These are phyloP conservation scores for Andrena chrysosceles DNA, from an alignment of 2,888 invertebrate species.

Conservation along the genomic window DNA sequence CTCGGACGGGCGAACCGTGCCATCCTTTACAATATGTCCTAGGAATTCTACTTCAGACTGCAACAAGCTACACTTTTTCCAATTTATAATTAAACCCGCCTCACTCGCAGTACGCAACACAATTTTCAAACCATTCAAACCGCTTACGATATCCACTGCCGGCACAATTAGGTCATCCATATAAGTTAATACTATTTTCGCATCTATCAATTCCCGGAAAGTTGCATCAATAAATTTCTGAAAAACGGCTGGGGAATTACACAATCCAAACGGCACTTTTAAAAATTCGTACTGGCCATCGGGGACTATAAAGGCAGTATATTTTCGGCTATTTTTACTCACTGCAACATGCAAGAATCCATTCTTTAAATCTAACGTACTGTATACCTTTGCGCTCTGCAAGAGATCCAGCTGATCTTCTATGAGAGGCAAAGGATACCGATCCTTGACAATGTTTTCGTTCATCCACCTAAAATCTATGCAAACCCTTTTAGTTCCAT, in stretches of 20 bases:
- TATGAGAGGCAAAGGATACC: not conserved
- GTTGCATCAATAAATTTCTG: not conserved
- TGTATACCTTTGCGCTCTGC: not conserved
- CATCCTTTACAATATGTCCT: not conserved
- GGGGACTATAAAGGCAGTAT: not conserved
- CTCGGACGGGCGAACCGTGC: not conserved
- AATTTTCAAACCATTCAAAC: not conserved
- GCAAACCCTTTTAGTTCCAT: not conserved
- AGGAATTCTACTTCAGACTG: too few species aligned
- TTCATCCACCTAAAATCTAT: not conserved
- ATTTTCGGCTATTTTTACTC: not conserved
- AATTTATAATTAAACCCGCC: too few species aligned
- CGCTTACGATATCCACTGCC: not conserved
- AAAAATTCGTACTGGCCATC: not conserved
- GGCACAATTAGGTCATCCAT: not conserved
- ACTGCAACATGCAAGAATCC: not conserved
- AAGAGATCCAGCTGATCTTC: not conserved
- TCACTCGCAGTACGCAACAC: not conserved
- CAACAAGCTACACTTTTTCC: too few species aligned
- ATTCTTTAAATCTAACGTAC: not conserved
- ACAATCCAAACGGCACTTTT: too few species aligned
- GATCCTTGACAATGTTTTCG: too few species aligned
- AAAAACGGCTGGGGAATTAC: too few species aligned
- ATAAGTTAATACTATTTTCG: not conserved
- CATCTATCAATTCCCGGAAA: not conserved